phyloP scores from a whole-genome alignment of 1,140 invertebrate species.

The Batillaria attramentaria region DNA sequence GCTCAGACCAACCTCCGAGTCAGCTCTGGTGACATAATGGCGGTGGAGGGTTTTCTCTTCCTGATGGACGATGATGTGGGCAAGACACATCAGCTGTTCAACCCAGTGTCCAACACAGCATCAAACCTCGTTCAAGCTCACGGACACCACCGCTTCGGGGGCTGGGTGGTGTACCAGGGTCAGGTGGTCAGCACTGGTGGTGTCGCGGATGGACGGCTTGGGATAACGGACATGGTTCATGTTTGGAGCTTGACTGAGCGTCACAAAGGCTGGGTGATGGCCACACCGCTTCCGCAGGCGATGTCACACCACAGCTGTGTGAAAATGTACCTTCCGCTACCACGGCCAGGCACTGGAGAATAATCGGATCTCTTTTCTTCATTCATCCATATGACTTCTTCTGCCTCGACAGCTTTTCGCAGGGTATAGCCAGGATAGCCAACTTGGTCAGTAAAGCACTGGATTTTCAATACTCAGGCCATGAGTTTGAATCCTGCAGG shows the following conservation, averaged over 20 bases:
- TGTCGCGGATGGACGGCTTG: conserved; percentile 13
- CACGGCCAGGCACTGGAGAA: conserved; percentile 1
- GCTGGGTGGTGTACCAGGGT: conserved; percentile 22
- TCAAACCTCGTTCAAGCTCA: conserved; percentile 25
- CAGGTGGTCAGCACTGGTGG: conserved; percentile 34
- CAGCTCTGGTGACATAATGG: conserved; percentile 9
- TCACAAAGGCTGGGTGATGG: conserved; percentile 26
- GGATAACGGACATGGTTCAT: conserved; percentile 37
- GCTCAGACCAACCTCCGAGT: conserved; percentile 11
- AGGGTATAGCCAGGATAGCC: too few species aligned
- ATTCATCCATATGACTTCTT: too few species aligned
- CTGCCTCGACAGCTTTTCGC: too few species aligned
- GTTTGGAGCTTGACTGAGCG: conserved; percentile 24
- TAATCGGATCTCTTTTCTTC: too few species aligned
- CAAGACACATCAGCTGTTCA: conserved; percentile 26
- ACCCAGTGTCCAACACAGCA: conserved; percentile 28
- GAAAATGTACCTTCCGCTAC: conserved; percentile 15
- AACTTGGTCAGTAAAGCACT: too few species aligned
- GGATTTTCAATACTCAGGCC: too few species aligned
- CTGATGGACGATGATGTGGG: conserved; percentile 25
- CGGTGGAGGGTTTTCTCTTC: conserved; percentile 28
- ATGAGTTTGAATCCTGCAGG: too few species aligned
- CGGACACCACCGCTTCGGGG: conserved; percentile 34
- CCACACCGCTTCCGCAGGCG: conserved; percentile 26
- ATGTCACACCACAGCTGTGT: conserved; percentile 34